Evolutionary conservation across 2,113 vertebrate genomes (phyloP).

Genomic region (Phylloscopus trochiloides): DNA sequence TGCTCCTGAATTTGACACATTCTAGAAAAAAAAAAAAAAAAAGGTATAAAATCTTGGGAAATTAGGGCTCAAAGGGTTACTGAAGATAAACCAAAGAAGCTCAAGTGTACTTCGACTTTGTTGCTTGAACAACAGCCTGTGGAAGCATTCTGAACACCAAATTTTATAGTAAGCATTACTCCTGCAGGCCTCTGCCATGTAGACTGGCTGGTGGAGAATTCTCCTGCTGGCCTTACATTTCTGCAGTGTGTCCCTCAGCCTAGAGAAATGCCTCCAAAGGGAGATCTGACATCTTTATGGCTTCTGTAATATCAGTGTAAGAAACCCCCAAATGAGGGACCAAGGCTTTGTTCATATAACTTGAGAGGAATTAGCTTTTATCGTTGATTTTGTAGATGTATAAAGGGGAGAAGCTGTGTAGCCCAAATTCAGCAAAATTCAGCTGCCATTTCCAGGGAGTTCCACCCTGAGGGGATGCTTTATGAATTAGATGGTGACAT

Average conservation of each 20-base stretch:
- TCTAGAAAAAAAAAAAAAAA: not conserved
- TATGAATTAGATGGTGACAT: not conserved
- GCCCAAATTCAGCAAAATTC: not conserved
- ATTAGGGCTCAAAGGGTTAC: not conserved
- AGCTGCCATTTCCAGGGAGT: not conserved
- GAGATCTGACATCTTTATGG: not conserved
- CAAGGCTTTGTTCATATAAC: not conserved
- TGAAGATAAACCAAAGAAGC: not conserved
- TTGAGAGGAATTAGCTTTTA: not conserved
- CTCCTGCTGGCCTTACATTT: not conserved
- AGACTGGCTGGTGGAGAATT: not conserved
- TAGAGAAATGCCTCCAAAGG: not conserved
- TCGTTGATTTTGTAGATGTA: not conserved
- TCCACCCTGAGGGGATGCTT: not conserved
- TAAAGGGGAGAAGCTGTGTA: not conserved
- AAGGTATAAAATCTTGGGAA: not conserved
- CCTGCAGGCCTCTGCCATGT: not conserved
- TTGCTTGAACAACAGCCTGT: not conserved
- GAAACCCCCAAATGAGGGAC: not conserved
- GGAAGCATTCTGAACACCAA: not conserved
- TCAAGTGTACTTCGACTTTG: not conserved
- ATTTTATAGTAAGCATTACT: not conserved
- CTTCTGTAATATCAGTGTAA: not conserved
- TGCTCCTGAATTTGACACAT: not conserved
- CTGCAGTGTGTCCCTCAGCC: not conserved